Conservation (phyloP, 2,797 vertebrate species). For the Cottoperca gobio region DNA sequence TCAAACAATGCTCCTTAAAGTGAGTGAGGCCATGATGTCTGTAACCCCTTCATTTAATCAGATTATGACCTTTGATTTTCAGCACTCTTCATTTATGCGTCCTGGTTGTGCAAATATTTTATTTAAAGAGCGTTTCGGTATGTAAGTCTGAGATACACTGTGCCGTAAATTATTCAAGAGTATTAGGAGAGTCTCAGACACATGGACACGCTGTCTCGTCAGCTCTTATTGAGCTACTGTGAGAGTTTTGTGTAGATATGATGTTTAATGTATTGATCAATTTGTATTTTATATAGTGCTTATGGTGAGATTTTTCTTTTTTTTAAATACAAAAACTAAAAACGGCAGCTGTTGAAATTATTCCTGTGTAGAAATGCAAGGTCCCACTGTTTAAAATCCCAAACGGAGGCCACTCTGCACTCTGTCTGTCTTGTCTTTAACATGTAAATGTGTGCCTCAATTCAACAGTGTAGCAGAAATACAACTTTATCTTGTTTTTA, state of each 20-base stretch:
- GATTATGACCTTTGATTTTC: constrained; percentile 23
- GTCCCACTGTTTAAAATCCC: constrained; percentile 44
- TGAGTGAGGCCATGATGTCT: constrained; percentile 19
- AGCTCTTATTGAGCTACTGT: constrained; percentile 18
- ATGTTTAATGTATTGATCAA: constrained; percentile 7
- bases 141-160: constrained; percentile 1
- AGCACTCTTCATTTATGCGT: constrained; percentile 14
- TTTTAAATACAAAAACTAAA: no score
- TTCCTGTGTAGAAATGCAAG: constrained; percentile 30
- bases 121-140: constrained; percentile 20
- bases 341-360: constrained; percentile 70
- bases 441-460: constrained; percentile 23
- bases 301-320: constrained; percentile 11
- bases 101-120: constrained; percentile 7
- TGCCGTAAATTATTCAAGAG: background rate
- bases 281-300: constrained; percentile 34
- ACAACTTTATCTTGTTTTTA: constrained; percentile 9
- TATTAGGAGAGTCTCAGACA: background rate
- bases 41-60: constrained; percentile 14
- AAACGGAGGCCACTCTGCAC: constrained; percentile 25
- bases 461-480: constrained; percentile 26
- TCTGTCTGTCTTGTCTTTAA: constrained; percentile 22
- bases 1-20: constrained; percentile 1
- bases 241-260: constrained; percentile 1
- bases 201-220: constrained; percentile 3